Evolutionary conservation across 2,888 invertebrate species (phyloP).

Genomic region (Odontomyia ornata): DNA sequence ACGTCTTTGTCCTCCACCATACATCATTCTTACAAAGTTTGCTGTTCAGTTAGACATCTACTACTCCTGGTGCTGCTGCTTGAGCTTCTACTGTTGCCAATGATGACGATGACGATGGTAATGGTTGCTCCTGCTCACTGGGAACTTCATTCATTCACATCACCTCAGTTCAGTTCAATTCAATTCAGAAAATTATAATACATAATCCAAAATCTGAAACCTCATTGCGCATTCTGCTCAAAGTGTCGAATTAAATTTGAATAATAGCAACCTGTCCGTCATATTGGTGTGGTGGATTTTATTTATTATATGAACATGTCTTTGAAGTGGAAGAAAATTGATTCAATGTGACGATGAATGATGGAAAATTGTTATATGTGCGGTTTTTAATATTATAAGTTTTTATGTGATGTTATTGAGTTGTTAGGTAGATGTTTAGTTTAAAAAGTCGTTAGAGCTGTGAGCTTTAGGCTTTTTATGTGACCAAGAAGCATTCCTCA

Average conservation of each 20-base stretch:
- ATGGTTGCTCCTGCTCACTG: slow-evolving; percentile 1
- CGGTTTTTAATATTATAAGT: background rate
- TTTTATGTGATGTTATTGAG: background rate
- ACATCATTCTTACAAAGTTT: background rate
- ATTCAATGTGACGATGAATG: slow-evolving; percentile 44
- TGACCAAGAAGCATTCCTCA: too few relatives aligned
- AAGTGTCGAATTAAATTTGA: slow-evolving; percentile 51
- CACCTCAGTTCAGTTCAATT: background rate
- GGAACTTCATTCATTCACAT: background rate
- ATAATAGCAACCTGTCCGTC: slow-evolving; percentile 51
- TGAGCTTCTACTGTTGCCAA: background rate
- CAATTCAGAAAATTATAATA: slow-evolving; percentile 40
- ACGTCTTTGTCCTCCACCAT: background rate
- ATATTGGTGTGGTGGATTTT: slow-evolving; percentile 43
- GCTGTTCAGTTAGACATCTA: background rate
- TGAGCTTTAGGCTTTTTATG: too few relatives aligned
- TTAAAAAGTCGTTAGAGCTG: too few relatives aligned
- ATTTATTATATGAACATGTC: slow-evolving; percentile 34
- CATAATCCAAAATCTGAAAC: slow-evolving; percentile 32
- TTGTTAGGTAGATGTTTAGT: too few relatives aligned
- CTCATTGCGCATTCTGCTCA: slow-evolving; percentile 42
- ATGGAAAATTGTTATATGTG: background rate
- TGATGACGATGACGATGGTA: too few relatives aligned
- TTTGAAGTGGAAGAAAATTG: slow-evolving; percentile 19
- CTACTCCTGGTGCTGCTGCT: background rate